Evolutionary conservation across 1,140 invertebrate species (phyloP).

Genomic region (Sinella curviseta): DNA sequence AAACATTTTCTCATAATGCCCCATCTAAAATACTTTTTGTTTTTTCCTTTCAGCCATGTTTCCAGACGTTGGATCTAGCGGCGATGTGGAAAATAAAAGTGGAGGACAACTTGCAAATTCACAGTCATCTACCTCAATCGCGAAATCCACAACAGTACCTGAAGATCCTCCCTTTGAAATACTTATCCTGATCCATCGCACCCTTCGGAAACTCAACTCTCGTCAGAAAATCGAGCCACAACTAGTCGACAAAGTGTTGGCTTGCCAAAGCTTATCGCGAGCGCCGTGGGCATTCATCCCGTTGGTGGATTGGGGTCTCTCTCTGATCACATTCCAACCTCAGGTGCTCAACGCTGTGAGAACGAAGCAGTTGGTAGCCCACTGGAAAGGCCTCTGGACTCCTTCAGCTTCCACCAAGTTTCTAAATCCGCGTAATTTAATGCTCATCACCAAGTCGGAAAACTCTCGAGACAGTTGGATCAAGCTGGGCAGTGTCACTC

Average conservation of each 20-base stretch:
- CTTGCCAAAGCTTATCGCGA: neutral
- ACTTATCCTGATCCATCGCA: conserved; percentile 26
- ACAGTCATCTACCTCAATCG: neutral
- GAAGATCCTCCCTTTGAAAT: conserved; percentile 26
- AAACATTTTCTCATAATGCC: conserved; percentile 50
- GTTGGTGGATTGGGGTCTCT: conserved; percentile 29
- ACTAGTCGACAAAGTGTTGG: neutral
- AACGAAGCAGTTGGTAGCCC: conserved; percentile 51
- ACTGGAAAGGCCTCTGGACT: conserved; percentile 53
- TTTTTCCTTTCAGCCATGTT: conserved; percentile 31
- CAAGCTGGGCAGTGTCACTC: conserved; percentile 33
- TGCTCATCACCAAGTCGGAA: conserved; percentile 53
- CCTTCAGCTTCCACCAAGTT: conserved; percentile 42
- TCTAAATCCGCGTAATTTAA: conserved; percentile 57
- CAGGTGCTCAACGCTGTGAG: neutral
- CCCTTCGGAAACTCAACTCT: conserved; percentile 29
- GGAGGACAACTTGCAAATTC: neutral
- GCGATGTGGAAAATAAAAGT: neutral
- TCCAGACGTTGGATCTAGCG: neutral
- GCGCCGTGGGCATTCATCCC: neutral
- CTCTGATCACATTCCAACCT: conserved; percentile 32
- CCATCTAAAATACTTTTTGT: no score
- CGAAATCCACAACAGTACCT: neutral
- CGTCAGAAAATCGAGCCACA: neutral
- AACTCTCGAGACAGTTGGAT: conserved; percentile 36